These are phyloP conservation scores for Coluber constrictor DNA, from an alignment of 2,797 vertebrate genomes.

Conservation along the genomic window DNA sequence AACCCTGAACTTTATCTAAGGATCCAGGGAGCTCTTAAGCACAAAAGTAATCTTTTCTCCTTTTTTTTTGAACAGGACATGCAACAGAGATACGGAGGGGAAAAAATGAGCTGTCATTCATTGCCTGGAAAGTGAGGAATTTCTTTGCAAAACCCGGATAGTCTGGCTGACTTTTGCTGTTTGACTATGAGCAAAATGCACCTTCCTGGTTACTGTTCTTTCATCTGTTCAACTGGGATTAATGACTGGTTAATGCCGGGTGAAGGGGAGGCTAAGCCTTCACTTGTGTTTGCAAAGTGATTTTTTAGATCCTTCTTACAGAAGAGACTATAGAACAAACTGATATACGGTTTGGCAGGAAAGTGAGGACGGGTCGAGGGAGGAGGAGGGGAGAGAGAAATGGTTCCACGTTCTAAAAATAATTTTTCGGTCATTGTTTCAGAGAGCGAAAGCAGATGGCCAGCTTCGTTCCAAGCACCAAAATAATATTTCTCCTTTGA, in stretches of 20 bases:
- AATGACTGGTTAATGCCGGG: conserved; percentile 7
- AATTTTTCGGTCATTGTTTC: neutral
- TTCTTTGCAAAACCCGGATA: neutral
- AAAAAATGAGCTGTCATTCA: neutral
- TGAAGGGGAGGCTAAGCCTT: neutral
- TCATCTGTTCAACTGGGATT: conserved; percentile 25
- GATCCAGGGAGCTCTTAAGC: neutral
- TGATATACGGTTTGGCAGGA: neutral
- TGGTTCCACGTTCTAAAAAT: neutral
- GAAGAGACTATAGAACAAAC: neutral
- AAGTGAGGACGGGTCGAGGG: neutral
- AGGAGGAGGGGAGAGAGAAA: neutral
- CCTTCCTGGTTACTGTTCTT: neutral
- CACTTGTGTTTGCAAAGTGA: neutral
- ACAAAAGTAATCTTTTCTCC: neutral
- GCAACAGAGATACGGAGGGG: neutral
- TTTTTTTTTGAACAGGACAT: neutral
- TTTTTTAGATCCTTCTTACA: neutral
- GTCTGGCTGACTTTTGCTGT: neutral
- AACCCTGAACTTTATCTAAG: neutral
- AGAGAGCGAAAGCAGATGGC: neutral
- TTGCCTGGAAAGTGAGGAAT: neutral
- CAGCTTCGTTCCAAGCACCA: neutral
- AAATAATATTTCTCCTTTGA: neutral
- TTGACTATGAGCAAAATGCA: neutral